Base-by-base conservation (phyloP, 2,113 vertebrate species). In the Nycticorax nycticorax region DNA sequence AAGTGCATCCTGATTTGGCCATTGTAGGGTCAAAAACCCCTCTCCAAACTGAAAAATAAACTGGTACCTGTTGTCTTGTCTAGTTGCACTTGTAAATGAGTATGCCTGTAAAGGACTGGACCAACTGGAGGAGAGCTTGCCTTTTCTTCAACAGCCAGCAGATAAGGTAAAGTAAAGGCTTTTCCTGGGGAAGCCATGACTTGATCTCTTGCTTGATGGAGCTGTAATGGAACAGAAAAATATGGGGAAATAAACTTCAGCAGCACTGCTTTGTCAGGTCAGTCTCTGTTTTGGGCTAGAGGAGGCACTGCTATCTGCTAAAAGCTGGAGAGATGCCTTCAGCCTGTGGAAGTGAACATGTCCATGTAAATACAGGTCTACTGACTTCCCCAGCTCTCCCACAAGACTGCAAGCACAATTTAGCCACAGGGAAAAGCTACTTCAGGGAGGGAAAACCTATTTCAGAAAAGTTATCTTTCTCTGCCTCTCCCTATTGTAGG, bases 21-120 rank as follows among this genome's bases (percentile, higher is more conserved):
- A 33, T 1, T 45, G n/a, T 30, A 71, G 37, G 32, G 55, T 71
- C 47, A 84, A 57, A 83, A 37, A 2, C 2, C 27, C 20, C 50
- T 14, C 18, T 52, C 16, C 26, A 55, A 30, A 24, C 3, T 48
- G 37, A 59, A 55, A 15, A 64, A 66, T 86, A 35, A 94, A 63
- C n/a, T 19, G 55, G 33, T 48, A 9, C 12, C n/a, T 87, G 53
- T 39, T 59, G 23, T 88, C 23, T 78, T 66, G 48, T 96, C 35
- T 93, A 99, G 99, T 99, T 67, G 93, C 98, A 0, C 97, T 98
- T 2, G 98, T 98, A 77, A 99, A 99, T 26, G 98, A 99, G 30
- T 99, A 98, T 2, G 99, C 99, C 59, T 98, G 99, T 69, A 98
- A 98, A 89, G 98, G 99, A 8, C 96, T 99, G 95, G 98, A 99